Evolutionary conservation across 92 coral and sea anemone genomes (phyloP).

Genomic region (Siderastrea siderea): DNA sequence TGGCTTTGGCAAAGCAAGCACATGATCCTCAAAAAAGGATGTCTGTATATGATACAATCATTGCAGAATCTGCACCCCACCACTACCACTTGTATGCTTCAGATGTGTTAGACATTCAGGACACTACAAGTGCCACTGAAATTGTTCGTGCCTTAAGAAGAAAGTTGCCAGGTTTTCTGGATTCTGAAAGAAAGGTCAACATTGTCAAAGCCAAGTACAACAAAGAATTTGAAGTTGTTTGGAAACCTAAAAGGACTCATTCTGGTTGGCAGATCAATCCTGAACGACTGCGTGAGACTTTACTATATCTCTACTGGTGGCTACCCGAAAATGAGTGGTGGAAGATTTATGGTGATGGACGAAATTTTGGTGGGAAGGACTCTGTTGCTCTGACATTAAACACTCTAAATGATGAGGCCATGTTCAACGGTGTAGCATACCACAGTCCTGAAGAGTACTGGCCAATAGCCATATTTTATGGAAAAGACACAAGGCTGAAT

Average conservation of each 20-base stretch:
- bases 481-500: slow-evolving; percentile 54
- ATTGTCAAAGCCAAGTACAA: slow-evolving; percentile 31
- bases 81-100: slow-evolving; percentile 28
- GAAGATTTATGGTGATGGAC: slow-evolving; percentile 68
- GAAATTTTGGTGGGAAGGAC: slow-evolving; percentile 65
- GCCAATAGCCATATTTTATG: slow-evolving; percentile 64
- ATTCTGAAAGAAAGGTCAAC: slow-evolving; percentile 43
- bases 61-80: slow-evolving; percentile 7
- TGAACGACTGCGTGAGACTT: not conserved
- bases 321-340: slow-evolving; percentile 62
- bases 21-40: slow-evolving; percentile 16
- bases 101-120: slow-evolving; percentile 15
- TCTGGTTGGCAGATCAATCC: slow-evolving; percentile 70
- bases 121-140: slow-evolving; percentile 25
- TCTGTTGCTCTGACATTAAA: slow-evolving; percentile 41
- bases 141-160: slow-evolving; percentile 22
- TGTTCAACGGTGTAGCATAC: slow-evolving; percentile 23
- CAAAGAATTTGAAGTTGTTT: slow-evolving; percentile 41
- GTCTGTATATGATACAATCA: slow-evolving; percentile 8
- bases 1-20: slow-evolving; percentile 13
- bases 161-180: slow-evolving; percentile 46
- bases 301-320: slow-evolving; percentile 57
- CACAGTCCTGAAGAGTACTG: slow-evolving; percentile 72
- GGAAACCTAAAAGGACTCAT: slow-evolving; percentile 30
- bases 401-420: slow-evolving; percentile 15